Evolutionary conservation across 2,888 invertebrate genomes (phyloP).

Genomic region (Octodonta nipae): DNA sequence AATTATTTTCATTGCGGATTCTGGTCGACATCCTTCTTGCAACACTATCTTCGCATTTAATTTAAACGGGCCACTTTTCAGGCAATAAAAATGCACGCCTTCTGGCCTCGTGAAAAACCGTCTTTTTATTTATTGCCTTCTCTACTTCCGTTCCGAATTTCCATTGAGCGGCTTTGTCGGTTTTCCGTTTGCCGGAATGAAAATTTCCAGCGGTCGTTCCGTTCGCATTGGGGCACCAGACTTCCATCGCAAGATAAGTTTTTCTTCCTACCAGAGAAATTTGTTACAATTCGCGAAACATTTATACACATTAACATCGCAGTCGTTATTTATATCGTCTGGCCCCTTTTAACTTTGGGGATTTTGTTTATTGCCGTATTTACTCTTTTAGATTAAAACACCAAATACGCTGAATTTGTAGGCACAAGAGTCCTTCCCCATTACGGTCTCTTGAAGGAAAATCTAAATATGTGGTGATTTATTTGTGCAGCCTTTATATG

Average conservation of each 20-base stretch:
- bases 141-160: constrained; percentile 15
- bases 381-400: constrained; percentile 22
- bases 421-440: too few species aligned
- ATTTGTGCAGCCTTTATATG: too few species aligned
- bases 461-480: too few species aligned
- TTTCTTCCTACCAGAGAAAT: constrained; percentile 34
- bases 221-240: constrained; percentile 11
- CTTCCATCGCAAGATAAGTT: constrained; percentile 29
- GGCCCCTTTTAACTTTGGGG: constrained; percentile 32
- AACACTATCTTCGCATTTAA: constrained; percentile 37
- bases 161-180: constrained; percentile 15
- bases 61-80: constrained; percentile 39
- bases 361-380: constrained; percentile 28
- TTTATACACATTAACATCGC: constrained; percentile 36
- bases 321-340: constrained; percentile 35
- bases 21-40: constrained; percentile 25
- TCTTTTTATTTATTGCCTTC: constrained; percentile 36
- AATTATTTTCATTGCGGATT: constrained; percentile 30
- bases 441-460: too few species aligned
- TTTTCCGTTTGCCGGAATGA: neutral
- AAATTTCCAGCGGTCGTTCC: constrained; percentile 5
- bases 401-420: constrained; percentile 10
- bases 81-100: constrained; percentile 40
- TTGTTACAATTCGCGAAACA: constrained; percentile 35
- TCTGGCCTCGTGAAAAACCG: constrained; percentile 37